Evolutionary conservation across 2,113 vertebrate species (phyloP), one percentile per base, ranked within the genome.

Genomic region (Cromileptes altivelis): DNA sequence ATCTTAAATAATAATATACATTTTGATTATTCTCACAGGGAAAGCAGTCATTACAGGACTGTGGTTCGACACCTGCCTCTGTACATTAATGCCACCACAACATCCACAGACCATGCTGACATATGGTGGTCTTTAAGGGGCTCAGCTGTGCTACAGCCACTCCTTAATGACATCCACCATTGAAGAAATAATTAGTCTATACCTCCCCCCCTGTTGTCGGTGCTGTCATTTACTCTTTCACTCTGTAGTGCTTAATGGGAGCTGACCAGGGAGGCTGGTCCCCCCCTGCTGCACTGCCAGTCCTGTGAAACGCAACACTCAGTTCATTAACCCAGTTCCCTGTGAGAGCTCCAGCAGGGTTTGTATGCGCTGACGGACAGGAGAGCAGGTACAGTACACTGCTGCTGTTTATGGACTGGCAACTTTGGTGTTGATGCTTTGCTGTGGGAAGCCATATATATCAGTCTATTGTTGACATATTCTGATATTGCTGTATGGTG

Each of bases 241-340:
- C 57, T 58, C 21, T 67, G 73, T 55, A 25, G 52, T 78, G 53
- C n/a, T 84, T 84, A 84, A 90, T 76, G 78, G 60, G 74, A 85
- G 81, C 86, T 81, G 52, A 49, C 74, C 84, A 68, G 70, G 79
- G 78, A 89, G 81, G 70, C 40, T 11, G 21, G 6, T 5, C 3
- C 3, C 30, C 82, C 60, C n/a, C 67, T 33, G 53, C 82, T 60
- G 23, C 42, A 37, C 3, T 50, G 55, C 63, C 70, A 70, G 63
- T 27, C 70, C 82, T 81, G 75, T 78, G 91, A 89, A 92, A 92
- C 52, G 5, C 65, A 84, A 92, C 89, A 85, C 90, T 81, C 47
- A 71, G 77, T 82, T 90, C 82, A 89, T 90, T 88, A 93, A 86
- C 80, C 30, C 68, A 60, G 27, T 64, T 77, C 23, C 40, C 65